phyloP scores from a whole-genome alignment of 2,113 vertebrate species.

The Castor canadensis region DNA sequence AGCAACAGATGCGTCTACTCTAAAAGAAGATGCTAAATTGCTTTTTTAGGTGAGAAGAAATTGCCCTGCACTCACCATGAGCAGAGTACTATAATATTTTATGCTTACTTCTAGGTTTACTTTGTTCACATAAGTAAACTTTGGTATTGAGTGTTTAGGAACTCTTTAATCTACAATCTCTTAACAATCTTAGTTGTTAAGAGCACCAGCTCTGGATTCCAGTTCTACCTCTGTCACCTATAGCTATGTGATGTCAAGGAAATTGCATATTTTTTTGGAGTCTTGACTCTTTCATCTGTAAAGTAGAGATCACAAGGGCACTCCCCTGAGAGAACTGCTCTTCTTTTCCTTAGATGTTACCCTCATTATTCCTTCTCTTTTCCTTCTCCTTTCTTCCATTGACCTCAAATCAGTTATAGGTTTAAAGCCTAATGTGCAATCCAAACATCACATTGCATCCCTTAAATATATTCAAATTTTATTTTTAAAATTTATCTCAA shows the following conservation, averaged over 20 bases:
- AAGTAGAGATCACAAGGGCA: background rate
- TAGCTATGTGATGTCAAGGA: background rate
- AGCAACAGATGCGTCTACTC: conserved; percentile 64
- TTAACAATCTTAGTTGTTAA: background rate
- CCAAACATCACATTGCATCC: background rate
- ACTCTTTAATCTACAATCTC: background rate
- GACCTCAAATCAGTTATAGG: background rate
- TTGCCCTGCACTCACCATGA: conserved; percentile 32
- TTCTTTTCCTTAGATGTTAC: background rate
- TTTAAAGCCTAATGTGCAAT: background rate
- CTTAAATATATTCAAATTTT: background rate
- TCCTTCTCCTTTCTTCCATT: background rate
- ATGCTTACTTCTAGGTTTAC: conserved; percentile 36
- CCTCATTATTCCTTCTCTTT: background rate
- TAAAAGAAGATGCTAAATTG: conserved; percentile 71
- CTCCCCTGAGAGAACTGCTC: background rate
- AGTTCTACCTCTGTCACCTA: background rate
- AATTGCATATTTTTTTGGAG: background rate
- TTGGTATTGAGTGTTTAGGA: conserved; percentile 4
- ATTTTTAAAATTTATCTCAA: background rate
- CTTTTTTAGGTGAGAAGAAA: conserved; percentile 30
- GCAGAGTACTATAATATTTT: conserved; percentile 30
- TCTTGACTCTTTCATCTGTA: background rate
- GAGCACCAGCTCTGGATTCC: background rate
- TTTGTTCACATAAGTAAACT: conserved; percentile 35